Base-by-base conservation (phyloP, 2,797 vertebrate genomes). In the Helicolenus hilgendorfi region DNA sequence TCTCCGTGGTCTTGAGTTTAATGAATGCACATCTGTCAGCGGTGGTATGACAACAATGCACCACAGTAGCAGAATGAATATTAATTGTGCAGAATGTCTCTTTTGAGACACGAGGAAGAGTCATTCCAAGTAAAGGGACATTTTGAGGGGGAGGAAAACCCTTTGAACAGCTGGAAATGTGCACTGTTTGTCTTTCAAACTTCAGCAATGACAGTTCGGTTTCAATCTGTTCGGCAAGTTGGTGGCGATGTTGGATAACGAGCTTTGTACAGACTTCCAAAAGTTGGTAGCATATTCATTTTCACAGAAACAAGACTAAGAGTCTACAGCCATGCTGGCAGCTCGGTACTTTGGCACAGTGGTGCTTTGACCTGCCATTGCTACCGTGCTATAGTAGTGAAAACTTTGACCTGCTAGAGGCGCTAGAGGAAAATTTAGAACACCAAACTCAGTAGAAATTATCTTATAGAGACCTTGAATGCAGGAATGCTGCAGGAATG, bases 11-110 rank as follows among this genome's bases (percentile, higher is more conserved):
- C 83, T 79, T 63, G 73, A 70, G 84, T 94, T 89, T 93, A 94
- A 96, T 92, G 80, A 92, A 94, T 83, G 84, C 92, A 85, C 94
- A 93, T 92, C 92, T 95, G 93, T 89, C 89, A 82, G 79, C 4
- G 67, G 84, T 31, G 63, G 64, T 72, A 80, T 77, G 86, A 91
- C 81, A 91, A 93, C 79, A 91, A 89, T 62, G 71, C 59, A 60
- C 81, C 58, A 41, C 45, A 11, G 81, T 29, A n/a, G 41, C 27
- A 76, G 22, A 64, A 70, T 88, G 73, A 90, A 91, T 92, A 93
- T 92, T 92, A 83, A 92, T 91, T 90, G 38, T 56, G 29, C 13
- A 35, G 69, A 65, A 76, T 84, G 45, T 65, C 56, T 75, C 78
- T 74, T 83, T 31, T 6, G 41, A 88, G 84, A 92, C 62, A 41